phyloP scores from a whole-genome alignment of 1,140 invertebrate genomes.

The Drosophila tani region DNA sequence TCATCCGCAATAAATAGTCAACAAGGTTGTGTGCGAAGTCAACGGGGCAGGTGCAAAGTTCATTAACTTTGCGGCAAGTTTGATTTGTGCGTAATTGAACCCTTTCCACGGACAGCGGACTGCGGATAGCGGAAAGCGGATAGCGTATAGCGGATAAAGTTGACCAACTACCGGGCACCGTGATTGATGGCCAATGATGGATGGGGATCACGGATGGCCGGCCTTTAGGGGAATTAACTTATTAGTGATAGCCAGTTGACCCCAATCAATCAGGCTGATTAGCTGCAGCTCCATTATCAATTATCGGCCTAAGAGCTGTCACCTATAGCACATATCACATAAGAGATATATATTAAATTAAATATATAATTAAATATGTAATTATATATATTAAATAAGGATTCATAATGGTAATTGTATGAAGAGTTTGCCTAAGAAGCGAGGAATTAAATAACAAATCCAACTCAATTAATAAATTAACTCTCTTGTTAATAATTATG shows the following conservation, averaged over 20 bases:
- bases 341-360: background rate
- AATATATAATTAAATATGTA: background rate
- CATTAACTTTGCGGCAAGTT: slow-evolving; percentile 53
- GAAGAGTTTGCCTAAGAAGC: too few species aligned
- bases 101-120: slow-evolving; percentile 9
- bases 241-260: slow-evolving; percentile 22
- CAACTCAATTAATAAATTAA: too few species aligned
- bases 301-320: background rate
- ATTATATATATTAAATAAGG: too few species aligned
- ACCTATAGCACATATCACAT: background rate
- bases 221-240: slow-evolving; percentile 19
- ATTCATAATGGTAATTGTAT: too few species aligned
- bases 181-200: slow-evolving; percentile 52
- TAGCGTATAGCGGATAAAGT: slow-evolving; percentile 7
- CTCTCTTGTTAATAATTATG: too few species aligned
- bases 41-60: slow-evolving; percentile 24
- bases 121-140: background rate
- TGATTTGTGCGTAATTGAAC: slow-evolving; percentile 61
- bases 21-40: background rate
- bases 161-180: slow-evolving; percentile 22
- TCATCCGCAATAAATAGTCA: slow-evolving; percentile 36
- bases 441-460: too few species aligned
- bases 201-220: slow-evolving; percentile 8
- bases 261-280: slow-evolving; percentile 25
- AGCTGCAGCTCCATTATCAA: background rate